Percentiles rank a stretch among this genome's conserved stretches.
phyloP scores from a whole-genome alignment of 30 jellyfish, hydroid and myxozoan species.

The Hydra vulgaris region DNA sequence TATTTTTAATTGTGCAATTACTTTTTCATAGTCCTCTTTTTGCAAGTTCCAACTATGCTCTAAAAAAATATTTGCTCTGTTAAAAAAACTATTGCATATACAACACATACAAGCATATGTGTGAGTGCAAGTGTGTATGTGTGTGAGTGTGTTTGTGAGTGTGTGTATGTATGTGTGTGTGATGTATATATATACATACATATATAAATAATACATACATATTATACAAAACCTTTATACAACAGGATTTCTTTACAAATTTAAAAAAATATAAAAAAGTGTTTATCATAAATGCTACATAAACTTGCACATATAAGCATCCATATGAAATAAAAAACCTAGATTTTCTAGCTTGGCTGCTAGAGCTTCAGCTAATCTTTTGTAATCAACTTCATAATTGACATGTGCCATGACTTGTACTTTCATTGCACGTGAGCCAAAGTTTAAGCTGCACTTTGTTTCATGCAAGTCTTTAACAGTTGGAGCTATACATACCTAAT shows the following conservation, averaged over 20 bases:
- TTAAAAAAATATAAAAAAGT: no score
- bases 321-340: conserved; percentile 23
- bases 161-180: no score
- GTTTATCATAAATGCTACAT: background rate
- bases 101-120: no score
- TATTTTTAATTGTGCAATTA: conserved; percentile 56
- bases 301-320: background rate
- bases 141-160: no score
- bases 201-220: no score
- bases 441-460: conserved; percentile 90
- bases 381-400: conserved; percentile 95
- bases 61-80: background rate
- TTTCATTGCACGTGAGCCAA: conserved; percentile 99
- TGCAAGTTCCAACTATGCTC: conserved; percentile 91
- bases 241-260: no score
- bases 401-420: conserved; percentile 97
- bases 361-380: conserved; percentile 91
- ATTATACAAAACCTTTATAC: no score
- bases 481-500: conserved; percentile 92
- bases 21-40: conserved; percentile 67
- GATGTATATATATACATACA: no score
- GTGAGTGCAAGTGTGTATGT: no score
- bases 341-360: conserved; percentile 85
- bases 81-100: no score
- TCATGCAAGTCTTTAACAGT: conserved; percentile 88